Evolutionary conservation across 2,113 vertebrate species (phyloP).

Genomic region (Lethenteron reissneri): DNA sequence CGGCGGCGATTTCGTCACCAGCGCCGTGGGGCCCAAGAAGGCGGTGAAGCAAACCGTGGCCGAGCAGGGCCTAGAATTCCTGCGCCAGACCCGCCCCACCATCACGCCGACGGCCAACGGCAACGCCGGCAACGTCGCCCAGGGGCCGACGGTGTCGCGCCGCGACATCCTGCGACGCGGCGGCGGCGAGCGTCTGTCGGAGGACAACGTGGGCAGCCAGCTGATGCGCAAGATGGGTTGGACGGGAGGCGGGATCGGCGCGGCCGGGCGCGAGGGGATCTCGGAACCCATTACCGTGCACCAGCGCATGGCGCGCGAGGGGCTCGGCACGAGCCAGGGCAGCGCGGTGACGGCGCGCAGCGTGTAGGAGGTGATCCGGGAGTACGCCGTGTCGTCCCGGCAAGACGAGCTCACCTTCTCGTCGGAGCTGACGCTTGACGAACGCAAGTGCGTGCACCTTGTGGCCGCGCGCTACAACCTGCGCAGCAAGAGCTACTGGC

Average conservation of each 20-base stretch:
- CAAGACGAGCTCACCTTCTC: conserved; percentile 84
- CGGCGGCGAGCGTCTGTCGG: conserved; percentile 41
- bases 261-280: conserved; percentile 57
- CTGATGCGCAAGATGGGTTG: conserved; percentile 92
- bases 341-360: conserved; percentile 62
- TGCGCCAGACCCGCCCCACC: conserved; percentile 59
- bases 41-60: conserved; percentile 73
- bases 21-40: conserved; percentile 67
- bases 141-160: conserved; percentile 52
- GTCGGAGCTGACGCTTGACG: conserved; percentile 67
- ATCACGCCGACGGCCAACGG: conserved; percentile 70
- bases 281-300: conserved; percentile 75
- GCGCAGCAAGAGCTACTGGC: conserved; percentile 77
- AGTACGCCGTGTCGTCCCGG: conserved; percentile 59
- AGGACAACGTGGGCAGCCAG: conserved; percentile 91
- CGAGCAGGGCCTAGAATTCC: conserved; percentile 47
- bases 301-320: conserved; percentile 75
- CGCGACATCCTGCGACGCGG: conserved; percentile 65
- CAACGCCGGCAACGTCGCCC: conserved; percentile 30
- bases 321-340: conserved; percentile 44
- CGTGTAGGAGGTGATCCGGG: conserved; percentile 71
- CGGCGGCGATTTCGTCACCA: conserved; percentile 57
- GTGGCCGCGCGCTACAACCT: conserved; percentile 69
- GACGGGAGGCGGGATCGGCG: conserved; percentile 70
- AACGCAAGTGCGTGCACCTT: conserved; percentile 79